A percentile compares a stretch with the other conserved stretches of the same genome.
These are phyloP conservation scores for Zoanthus sansibaricus DNA, from an alignment of 92 coral and sea anemone species.

Conservation along the genomic window DNA sequence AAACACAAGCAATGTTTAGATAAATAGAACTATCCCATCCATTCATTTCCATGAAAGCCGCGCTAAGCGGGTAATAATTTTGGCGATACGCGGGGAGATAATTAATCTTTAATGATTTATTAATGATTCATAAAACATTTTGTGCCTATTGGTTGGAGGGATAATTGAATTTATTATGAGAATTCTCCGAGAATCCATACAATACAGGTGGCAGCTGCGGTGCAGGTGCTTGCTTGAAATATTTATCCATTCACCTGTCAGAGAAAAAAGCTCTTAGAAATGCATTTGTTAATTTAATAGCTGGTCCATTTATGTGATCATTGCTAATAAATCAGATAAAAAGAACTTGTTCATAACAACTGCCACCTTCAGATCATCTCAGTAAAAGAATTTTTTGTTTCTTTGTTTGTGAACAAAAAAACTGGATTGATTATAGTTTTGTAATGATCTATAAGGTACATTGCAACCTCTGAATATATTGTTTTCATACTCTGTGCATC, in stretches of 20 bases:
- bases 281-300: conserved; percentile 96
- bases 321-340: conserved; percentile 84
- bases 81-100: conserved; percentile 88
- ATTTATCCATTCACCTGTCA: conserved; percentile 68
- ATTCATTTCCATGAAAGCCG: conserved; percentile 75
- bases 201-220: conserved; percentile 81
- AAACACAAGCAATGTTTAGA: conserved; percentile 91
- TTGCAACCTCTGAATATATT: not conserved
- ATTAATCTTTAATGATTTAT: conserved; percentile 90
- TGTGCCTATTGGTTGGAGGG: conserved; percentile 73
- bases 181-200: conserved; percentile 71
- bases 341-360: conserved; percentile 58
- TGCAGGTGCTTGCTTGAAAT: conserved; percentile 73
- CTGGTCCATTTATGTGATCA: conserved; percentile 79
- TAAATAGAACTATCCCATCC: conserved; percentile 82
- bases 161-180: conserved; percentile 86
- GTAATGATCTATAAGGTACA: not conserved
- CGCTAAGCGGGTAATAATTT: conserved; percentile 90
- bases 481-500: not conserved
- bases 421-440: not conserved
- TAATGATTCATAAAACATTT: conserved; percentile 90
- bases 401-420: conserved; percentile 55
- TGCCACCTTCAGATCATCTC: conserved; percentile 39
- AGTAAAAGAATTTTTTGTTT: conserved; percentile 60
- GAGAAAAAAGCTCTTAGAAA: conserved; percentile 73